A percentile compares a stretch with the other conserved stretches of the same genome.
Conservation (phyloP, 2,888 invertebrate species). For the Barypeithes pellucidus region DNA sequence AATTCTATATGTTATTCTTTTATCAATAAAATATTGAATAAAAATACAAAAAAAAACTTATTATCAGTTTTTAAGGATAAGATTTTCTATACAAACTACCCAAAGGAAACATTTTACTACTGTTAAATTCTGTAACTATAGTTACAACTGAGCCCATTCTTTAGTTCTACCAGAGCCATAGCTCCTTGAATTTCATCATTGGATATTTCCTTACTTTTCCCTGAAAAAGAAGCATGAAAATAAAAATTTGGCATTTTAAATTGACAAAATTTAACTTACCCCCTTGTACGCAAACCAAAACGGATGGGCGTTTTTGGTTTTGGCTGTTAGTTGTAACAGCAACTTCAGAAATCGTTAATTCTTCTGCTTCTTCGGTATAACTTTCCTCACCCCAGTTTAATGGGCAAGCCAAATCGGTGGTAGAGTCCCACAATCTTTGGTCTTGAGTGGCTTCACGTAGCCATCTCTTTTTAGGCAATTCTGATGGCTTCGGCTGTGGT, state of each 20-base stretch:
- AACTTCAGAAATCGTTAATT: constrained; percentile 32
- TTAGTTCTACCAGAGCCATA: constrained; percentile 76
- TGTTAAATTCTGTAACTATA: constrained; percentile 63
- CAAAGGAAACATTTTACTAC: constrained; percentile 20
- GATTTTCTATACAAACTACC: constrained; percentile 36
- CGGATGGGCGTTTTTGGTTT: constrained; percentile 74
- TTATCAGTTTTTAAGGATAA: constrained; percentile 1
- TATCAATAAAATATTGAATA: not conserved
- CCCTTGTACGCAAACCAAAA: constrained; percentile 71
- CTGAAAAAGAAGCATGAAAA: constrained; percentile 30
- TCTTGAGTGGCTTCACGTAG: constrained; percentile 72
- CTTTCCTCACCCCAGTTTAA: constrained; percentile 70
- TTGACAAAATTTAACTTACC: constrained; percentile 56
- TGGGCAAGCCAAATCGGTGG: constrained; percentile 72
- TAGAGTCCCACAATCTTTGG: constrained; percentile 66
- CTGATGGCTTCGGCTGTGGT: constrained; percentile 57
- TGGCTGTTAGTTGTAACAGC: constrained; percentile 28
- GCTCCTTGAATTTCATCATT: constrained; percentile 75
- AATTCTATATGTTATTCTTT: too few relatives aligned
- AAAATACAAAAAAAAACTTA: not conserved
- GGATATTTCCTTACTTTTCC: constrained; percentile 65
- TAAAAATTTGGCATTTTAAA: not conserved
- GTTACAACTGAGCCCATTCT: constrained; percentile 65
- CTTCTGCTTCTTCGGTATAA: constrained; percentile 39
- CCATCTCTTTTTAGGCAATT: constrained; percentile 76